These are phyloP conservation scores for Drosophila lacteicornis DNA, from an alignment of 1,140 invertebrate species.

Conservation along the genomic window DNA sequence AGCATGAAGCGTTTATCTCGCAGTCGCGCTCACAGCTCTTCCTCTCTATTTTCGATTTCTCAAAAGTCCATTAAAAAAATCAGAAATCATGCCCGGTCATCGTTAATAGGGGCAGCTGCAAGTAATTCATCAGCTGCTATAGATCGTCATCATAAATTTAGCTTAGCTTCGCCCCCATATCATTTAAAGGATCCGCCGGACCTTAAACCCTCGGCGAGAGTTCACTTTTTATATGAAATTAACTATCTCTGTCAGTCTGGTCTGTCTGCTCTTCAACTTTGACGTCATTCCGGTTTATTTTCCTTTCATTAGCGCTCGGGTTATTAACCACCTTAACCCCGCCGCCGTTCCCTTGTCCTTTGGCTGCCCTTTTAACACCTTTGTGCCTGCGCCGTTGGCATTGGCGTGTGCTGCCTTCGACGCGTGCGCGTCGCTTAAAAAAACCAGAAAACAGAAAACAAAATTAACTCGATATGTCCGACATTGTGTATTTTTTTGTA, in stretches of 20 bases:
- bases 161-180: slow-evolving; percentile 33
- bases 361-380: slow-evolving; percentile 76
- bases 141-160: slow-evolving; percentile 55
- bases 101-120: slow-evolving; percentile 60
- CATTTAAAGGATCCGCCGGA: slow-evolving; percentile 21
- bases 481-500: slow-evolving; percentile 33
- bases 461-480: slow-evolving; percentile 32
- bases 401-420: slow-evolving; percentile 62
- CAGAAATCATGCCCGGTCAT: slow-evolving; percentile 27
- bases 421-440: slow-evolving; percentile 60
- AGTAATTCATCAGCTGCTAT: slow-evolving; percentile 60
- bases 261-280: slow-evolving; percentile 19
- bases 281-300: slow-evolving; percentile 69
- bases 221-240: slow-evolving; percentile 24
- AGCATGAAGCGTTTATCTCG: slow-evolving; percentile 72
- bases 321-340: slow-evolving; percentile 74
- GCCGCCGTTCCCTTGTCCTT: slow-evolving; percentile 53
- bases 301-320: slow-evolving; percentile 72
- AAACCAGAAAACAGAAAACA: slow-evolving; percentile 32
- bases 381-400: slow-evolving; percentile 41
- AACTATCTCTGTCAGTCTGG: background rate
- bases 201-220: slow-evolving; percentile 44
- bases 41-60: slow-evolving; percentile 38
- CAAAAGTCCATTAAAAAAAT: slow-evolving; percentile 64
- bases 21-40: slow-evolving; percentile 54